These are phyloP conservation scores for Galeopsomyia nigrocyanea DNA, from an alignment of 2,888 invertebrate genomes.

Conservation along the genomic window DNA sequence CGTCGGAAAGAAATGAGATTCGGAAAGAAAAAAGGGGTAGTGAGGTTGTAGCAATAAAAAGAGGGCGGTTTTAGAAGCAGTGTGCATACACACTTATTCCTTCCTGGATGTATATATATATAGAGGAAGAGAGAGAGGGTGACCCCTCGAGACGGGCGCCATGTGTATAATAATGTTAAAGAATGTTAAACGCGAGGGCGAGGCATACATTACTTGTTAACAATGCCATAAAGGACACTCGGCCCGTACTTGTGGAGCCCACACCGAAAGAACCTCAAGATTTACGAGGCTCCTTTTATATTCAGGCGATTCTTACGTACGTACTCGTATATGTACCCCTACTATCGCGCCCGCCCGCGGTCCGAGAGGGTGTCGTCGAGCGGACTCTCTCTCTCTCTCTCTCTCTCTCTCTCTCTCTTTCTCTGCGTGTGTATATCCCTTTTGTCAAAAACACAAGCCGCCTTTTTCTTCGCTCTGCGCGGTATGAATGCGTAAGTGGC, in stretches of 20 bases:
- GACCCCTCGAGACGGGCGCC: constrained; percentile 61
- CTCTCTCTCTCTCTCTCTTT: not conserved
- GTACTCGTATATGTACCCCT: not conserved
- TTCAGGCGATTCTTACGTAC: constrained; percentile 47
- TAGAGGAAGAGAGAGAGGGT: constrained; percentile 26
- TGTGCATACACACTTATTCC: no score
- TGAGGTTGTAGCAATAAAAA: constrained; percentile 21
- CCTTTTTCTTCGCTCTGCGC: no score
- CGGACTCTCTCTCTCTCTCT: not conserved
- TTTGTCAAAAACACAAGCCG: constrained; percentile 11
- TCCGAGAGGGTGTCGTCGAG: no score
- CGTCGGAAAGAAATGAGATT: constrained; percentile 47
- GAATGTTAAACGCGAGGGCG: constrained; percentile 65
- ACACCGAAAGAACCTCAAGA: constrained; percentile 16
- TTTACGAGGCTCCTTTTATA: constrained; percentile 50
- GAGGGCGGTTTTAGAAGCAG: not conserved
- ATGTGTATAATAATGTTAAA: constrained; percentile 69
- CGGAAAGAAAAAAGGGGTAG: constrained; percentile 27
- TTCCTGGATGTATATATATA: no score
- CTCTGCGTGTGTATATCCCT: constrained; percentile 1
- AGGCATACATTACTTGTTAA: constrained; percentile 69
- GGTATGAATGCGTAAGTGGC: no score
- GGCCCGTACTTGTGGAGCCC: constrained; percentile 49
- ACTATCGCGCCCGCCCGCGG: not conserved
- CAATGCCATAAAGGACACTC: constrained; percentile 69